A percentile compares a stretch with the other conserved stretches of the same genome.
Evolutionary conservation across 1,140 invertebrate genomes (phyloP).

Genomic region (Phthorimaea operculella): DNA sequence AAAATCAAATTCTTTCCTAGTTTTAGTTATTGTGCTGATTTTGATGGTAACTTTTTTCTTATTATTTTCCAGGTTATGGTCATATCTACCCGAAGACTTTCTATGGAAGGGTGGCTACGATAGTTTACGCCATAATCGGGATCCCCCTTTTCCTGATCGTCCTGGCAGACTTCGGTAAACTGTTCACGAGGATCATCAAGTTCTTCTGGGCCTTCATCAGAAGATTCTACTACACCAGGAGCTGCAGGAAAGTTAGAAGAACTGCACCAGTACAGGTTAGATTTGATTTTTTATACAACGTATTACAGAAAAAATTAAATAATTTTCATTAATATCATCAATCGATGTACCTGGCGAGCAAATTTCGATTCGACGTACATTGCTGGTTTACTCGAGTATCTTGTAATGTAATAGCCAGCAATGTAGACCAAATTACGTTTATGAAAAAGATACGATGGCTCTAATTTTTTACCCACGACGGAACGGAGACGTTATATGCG

Average conservation of each 20-base stretch:
- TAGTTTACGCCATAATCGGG: conserved; percentile 93
- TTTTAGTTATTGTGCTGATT: neutral
- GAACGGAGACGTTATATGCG: too few relatives aligned
- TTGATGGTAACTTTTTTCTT: neutral
- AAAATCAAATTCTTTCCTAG: neutral
- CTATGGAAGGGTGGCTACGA: conserved; percentile 86
- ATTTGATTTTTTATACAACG: too few relatives aligned
- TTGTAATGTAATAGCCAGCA: too few relatives aligned
- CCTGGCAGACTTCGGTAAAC: conserved; percentile 91
- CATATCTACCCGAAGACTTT: conserved; percentile 90
- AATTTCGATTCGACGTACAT: too few relatives aligned
- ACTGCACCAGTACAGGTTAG: conserved; percentile 80
- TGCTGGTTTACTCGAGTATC: too few relatives aligned
- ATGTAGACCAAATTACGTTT: too few relatives aligned
- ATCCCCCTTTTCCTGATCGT: conserved; percentile 94
- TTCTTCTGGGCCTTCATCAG: conserved; percentile 93
- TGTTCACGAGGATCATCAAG: conserved; percentile 92
- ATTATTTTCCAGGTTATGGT: conserved; percentile 84
- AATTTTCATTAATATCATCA: too few relatives aligned
- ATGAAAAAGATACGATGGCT: too few relatives aligned
- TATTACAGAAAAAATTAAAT: too few relatives aligned
- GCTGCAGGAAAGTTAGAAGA: conserved; percentile 80
- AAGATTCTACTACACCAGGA: conserved; percentile 86
- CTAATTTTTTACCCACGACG: too few relatives aligned
- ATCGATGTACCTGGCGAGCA: too few relatives aligned